These are phyloP conservation scores for Gyrodactylus salaris DNA, from an alignment of 1,140 invertebrate genomes.

Conservation along the genomic window DNA sequence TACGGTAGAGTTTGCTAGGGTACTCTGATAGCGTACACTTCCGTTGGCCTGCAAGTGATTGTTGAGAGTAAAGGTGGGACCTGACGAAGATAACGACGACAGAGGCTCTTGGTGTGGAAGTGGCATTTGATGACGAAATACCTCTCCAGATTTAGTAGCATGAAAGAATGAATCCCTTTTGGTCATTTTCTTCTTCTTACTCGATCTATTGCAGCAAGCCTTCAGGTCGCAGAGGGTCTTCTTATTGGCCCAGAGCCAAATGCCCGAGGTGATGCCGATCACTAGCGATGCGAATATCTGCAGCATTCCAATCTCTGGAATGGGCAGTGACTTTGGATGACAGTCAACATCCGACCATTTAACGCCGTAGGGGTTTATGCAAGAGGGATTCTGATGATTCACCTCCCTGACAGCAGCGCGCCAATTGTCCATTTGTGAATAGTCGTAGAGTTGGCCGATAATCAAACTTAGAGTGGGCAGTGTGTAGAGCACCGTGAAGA, in stretches of 20 bases:
- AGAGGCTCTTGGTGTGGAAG: neutral
- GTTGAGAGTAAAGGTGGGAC: neutral
- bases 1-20: neutral
- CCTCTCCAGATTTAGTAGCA: too few relatives aligned
- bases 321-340: constrained; percentile 10
- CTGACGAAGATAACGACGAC: neutral
- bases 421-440: constrained; percentile 16
- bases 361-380: neutral
- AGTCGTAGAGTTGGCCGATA: constrained; percentile 64
- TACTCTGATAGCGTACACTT: neutral
- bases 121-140: neutral
- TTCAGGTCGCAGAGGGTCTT: constrained; percentile 15
- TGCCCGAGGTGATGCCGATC: constrained; percentile 25
- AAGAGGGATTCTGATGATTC: neutral
- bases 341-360: neutral
- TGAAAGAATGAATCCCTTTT: too few relatives aligned
- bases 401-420: constrained; percentile 10
- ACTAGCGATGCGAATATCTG: constrained; percentile 28
- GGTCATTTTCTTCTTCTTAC: neutral
- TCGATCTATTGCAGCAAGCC: neutral
- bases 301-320: constrained; percentile 25
- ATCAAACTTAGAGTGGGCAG: constrained; percentile 65
- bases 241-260: constrained; percentile 33
- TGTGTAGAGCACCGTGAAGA: constrained; percentile 71
- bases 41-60: neutral